These are phyloP conservation scores for Periophthalmodon schlosseri DNA, from an alignment of 2,113 vertebrate genomes.

Conservation along the genomic window DNA sequence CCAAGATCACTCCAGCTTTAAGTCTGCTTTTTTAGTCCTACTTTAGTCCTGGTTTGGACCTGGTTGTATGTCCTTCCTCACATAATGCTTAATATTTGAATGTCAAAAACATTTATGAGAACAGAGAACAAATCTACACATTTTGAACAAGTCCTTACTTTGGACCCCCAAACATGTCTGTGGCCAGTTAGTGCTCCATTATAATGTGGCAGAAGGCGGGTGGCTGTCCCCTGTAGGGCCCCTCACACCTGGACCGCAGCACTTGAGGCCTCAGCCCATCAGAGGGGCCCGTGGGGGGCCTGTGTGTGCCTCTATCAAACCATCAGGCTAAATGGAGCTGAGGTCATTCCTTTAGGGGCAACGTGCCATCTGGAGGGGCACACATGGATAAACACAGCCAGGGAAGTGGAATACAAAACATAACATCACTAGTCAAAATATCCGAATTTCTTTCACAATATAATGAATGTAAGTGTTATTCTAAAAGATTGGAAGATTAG, in stretches of 20 bases:
- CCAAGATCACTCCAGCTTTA: no score
- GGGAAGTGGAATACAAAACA: background rate
- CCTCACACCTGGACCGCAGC: conserved; percentile 67
- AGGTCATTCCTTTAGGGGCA: conserved; percentile 55
- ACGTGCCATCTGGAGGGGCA: conserved; percentile 49
- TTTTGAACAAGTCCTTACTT: conserved; percentile 24
- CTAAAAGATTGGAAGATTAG: background rate
- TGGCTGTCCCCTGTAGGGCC: conserved; percentile 41
- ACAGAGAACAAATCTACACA: background rate
- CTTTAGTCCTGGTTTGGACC: conserved; percentile 18
- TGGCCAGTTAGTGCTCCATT: conserved; percentile 60
- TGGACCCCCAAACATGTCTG: conserved; percentile 60
- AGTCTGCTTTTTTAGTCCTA: conserved; percentile 21
- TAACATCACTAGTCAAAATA: conserved; percentile 5
- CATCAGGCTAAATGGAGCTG: conserved; percentile 56
- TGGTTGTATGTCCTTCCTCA: conserved; percentile 33
- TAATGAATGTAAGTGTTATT: conserved; percentile 1
- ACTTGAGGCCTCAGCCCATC: conserved; percentile 54
- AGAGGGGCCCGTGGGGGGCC: conserved; percentile 50
- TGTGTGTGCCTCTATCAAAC: conserved; percentile 63
- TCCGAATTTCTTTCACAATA: background rate
- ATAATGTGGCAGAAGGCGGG: conserved; percentile 51
- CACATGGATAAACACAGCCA: conserved; percentile 13
- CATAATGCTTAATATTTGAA: background rate
- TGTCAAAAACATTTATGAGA: conserved; percentile 15